Conservation (phyloP, 2,888 invertebrate species). For the Dryobotodes eremita region DNA sequence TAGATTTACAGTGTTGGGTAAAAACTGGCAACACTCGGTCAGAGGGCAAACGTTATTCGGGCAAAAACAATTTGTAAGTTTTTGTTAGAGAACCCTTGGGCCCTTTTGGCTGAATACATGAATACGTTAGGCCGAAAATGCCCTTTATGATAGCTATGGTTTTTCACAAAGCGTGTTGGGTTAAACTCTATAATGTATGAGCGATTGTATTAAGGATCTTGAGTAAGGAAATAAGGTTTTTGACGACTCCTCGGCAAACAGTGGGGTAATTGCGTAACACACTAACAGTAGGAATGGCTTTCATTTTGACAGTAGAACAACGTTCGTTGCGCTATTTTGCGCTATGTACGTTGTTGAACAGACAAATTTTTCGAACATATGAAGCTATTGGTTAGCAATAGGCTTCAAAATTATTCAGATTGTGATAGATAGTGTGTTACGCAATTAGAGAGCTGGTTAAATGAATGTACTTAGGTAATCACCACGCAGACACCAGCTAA, state of each 20-base stretch:
- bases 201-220: constrained; percentile 53
- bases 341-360: too few species aligned
- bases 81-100: constrained; percentile 75
- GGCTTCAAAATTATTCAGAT: too few species aligned
- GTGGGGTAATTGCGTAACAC: too few species aligned
- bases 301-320: too few species aligned
- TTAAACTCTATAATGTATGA: constrained; percentile 59
- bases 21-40: constrained; percentile 70
- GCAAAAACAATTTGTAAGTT: constrained; percentile 84
- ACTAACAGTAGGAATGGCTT: too few species aligned
- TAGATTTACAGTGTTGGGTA: constrained; percentile 61
- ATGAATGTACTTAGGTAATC: background rate
- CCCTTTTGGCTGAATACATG: constrained; percentile 78
- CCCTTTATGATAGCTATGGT: constrained; percentile 72
- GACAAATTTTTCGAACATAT: too few species aligned
- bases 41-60: constrained; percentile 76
- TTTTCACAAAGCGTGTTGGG: constrained; percentile 63
- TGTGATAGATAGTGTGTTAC: too few species aligned
- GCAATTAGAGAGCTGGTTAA: too few species aligned
- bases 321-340: too few species aligned
- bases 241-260: constrained; percentile 33
- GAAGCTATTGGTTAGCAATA: too few species aligned
- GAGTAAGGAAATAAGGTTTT: constrained; percentile 33
- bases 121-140: constrained; percentile 76
- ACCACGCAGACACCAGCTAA: background rate